Conservation (phyloP, 2,113 vertebrate genomes). For the Petrocephalus zakoni region DNA sequence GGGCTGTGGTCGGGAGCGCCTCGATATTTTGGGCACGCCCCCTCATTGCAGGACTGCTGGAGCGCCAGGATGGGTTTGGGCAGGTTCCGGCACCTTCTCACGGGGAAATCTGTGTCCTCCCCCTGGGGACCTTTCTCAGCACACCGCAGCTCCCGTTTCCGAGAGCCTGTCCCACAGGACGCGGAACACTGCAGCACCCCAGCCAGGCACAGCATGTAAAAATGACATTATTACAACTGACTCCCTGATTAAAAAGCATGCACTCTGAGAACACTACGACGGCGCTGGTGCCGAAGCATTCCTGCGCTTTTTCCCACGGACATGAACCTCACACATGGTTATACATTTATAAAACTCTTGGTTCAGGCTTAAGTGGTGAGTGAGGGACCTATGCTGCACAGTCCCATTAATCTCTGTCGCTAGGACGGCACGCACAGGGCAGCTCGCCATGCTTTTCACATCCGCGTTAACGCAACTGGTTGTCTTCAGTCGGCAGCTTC, state of each 20-base stretch:
- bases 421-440: background rate
- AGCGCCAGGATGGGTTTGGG: slow-evolving; percentile 70
- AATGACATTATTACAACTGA: slow-evolving; percentile 11
- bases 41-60: slow-evolving; percentile 72
- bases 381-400: background rate
- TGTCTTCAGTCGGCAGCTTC: background rate
- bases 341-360: background rate
- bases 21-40: slow-evolving; percentile 58
- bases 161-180: slow-evolving; percentile 76
- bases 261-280: background rate
- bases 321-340: background rate
- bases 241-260: background rate
- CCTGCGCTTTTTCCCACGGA: background rate
- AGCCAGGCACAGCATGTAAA: background rate
- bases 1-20: slow-evolving; percentile 38
- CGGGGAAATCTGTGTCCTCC: slow-evolving; percentile 73
- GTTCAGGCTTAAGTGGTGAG: background rate
- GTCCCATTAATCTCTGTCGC: background rate
- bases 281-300: background rate
- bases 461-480: background rate
- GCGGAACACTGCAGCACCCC: slow-evolving; percentile 71
- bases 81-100: slow-evolving; percentile 79
- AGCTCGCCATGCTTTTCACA: background rate
- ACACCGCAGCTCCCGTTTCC: slow-evolving; percentile 76
- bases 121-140: slow-evolving; percentile 72